Evolutionary conservation across 2,888 invertebrate genomes (phyloP).

Genomic region (Nebria brevicollis): DNA sequence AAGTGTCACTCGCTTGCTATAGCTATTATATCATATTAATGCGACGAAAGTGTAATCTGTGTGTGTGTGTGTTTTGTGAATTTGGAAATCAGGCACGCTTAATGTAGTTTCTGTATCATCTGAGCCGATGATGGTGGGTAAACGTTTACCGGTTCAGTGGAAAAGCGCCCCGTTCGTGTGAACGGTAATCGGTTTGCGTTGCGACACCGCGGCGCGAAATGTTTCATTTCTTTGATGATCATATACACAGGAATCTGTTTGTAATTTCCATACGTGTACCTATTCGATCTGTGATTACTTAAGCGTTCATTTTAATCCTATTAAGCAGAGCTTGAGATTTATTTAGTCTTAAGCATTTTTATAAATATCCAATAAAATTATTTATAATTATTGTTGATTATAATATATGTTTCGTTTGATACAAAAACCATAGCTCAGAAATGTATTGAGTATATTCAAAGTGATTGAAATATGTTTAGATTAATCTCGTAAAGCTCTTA

Average conservation of each 20-base stretch:
- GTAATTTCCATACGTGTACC: neutral
- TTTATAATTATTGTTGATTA: neutral
- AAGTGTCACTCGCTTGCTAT: neutral
- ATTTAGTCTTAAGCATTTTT: neutral
- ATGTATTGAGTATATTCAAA: neutral
- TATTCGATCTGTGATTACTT: neutral
- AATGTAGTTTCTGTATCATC: constrained; percentile 15
- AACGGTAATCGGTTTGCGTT: constrained; percentile 15
- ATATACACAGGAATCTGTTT: neutral
- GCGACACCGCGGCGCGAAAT: constrained; percentile 4
- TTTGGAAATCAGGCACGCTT: constrained; percentile 10
- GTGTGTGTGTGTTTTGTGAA: neutral
- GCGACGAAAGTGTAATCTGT: neutral
- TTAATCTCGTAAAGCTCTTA: neutral
- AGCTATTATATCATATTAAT: too few relatives aligned
- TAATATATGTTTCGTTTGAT: neutral
- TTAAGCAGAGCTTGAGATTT: neutral
- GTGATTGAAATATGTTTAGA: neutral
- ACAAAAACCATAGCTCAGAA: neutral
- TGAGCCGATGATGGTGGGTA: neutral
- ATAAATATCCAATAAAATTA: neutral
- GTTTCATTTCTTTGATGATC: constrained; percentile 15
- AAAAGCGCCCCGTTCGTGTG: neutral
- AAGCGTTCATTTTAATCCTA: constrained; percentile 6
- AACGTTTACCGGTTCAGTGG: constrained; percentile 16